Percentiles rank a stretch among this genome's conserved stretches.
phyloP scores from a whole-genome alignment of 2,888 invertebrate species.

The Yponomeuta malinellus region DNA sequence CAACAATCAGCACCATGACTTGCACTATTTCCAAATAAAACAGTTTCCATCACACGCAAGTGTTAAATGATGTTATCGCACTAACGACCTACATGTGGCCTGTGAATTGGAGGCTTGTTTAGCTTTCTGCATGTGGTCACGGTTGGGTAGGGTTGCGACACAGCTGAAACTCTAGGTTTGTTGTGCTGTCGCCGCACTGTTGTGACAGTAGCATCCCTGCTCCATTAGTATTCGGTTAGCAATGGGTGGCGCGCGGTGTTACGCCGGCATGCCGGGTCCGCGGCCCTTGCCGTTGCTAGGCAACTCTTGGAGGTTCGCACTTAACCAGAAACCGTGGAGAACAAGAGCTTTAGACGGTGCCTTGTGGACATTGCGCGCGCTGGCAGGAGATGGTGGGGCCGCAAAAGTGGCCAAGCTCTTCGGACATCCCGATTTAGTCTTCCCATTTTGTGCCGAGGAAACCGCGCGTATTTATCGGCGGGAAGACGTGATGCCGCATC shows the following conservation, averaged over 20 bases:
- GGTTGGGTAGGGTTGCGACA: constrained; percentile 38
- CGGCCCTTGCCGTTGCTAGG: constrained; percentile 83
- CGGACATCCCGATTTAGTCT: constrained; percentile 85
- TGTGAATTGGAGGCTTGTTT: neutral
- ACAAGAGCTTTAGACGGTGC: constrained; percentile 74
- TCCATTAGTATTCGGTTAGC: constrained; percentile 47
- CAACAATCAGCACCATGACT: constrained; percentile 20
- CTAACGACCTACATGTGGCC: constrained; percentile 20
- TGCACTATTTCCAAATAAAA: constrained; percentile 23
- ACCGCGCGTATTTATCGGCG: constrained; percentile 82
- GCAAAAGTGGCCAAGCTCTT: constrained; percentile 81
- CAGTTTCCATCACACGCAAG: constrained; percentile 40
- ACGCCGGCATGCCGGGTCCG: constrained; percentile 84
- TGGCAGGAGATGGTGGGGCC: constrained; percentile 69
- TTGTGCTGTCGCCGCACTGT: constrained; percentile 12
- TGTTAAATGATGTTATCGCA: constrained; percentile 45
- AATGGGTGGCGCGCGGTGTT: constrained; percentile 68
- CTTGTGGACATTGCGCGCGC: constrained; percentile 64
- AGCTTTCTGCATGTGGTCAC: constrained; percentile 17
- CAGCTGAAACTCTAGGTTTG: neutral
- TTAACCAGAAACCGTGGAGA: constrained; percentile 60
- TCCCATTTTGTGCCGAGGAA: constrained; percentile 83
- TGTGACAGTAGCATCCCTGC: constrained; percentile 34
- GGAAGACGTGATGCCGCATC: constrained; percentile 81
- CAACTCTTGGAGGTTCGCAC: constrained; percentile 88